Evolutionary conservation across 2,888 invertebrate genomes (phyloP), one percentile per base, ranked within the genome.

Genomic region (Antheraea assamensis): DNA sequence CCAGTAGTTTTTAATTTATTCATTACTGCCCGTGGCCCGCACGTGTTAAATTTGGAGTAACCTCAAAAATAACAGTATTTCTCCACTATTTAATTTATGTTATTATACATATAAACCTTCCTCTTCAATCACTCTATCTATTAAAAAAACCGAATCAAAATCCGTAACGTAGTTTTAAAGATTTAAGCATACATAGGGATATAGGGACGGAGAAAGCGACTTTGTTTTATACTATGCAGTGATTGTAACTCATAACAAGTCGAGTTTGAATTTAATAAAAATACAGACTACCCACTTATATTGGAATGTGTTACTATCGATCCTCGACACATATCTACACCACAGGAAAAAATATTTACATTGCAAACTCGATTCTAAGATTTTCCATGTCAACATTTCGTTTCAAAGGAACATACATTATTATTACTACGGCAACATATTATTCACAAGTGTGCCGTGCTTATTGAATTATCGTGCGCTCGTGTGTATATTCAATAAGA

Each of bases 401-500:
- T 64, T 27, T 30, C 61, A 64, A 64, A 30, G 15, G 27, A 15
- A 64, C 30, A 24, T n/a, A n/a, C n/a, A n/a, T n/a, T n/a, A n/a
- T n/a, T n/a, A n/a, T 58, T 24, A 24, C 58, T 64, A 64, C 61
- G 61, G 30, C 30, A 64, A 64, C 61, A 64, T 64, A 64, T 64
- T 30, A 64, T 64, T 30, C 30, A 27, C n/a, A 68, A 68, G 68
- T 68, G 68, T 35, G 68, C 13, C 66, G 66, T 68, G 68, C 58
- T 73, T 75, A 82, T 79, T 76, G 74, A 78, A 78, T 83, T 83
- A 82, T 82, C 79, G 76, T 77, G 80, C 70, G 58, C 42, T 31
- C 73, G 73, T 17, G 73, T 17, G 75, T 68, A 35, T 35, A 77
- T 71, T 71, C 55, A 82, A 80, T 81, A 84, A 84, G 84, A 85